phyloP scores from a whole-genome alignment of 2,888 invertebrate genomes.

The Meganola albula region DNA sequence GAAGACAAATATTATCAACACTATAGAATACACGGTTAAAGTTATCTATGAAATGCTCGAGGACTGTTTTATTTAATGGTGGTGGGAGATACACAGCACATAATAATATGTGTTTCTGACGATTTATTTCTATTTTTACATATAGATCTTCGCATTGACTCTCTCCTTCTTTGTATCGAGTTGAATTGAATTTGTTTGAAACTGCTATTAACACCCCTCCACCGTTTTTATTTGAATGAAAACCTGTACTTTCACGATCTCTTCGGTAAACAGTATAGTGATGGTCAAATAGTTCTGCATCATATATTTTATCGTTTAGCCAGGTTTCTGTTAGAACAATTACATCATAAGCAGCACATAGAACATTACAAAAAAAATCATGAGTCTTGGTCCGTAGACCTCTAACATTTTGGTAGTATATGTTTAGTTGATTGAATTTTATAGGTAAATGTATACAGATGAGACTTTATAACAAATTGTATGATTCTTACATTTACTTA shows the following conservation, averaged over 20 bases:
- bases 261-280: background rate
- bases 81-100: background rate
- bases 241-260: background rate
- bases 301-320: background rate
- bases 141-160: background rate
- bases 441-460: background rate
- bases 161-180: background rate
- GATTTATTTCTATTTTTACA: background rate
- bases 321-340: background rate
- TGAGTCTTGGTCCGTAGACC: background rate
- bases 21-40: too few relatives aligned
- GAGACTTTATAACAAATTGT: background rate
- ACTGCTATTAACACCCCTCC: constrained; percentile 3
- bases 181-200: background rate
- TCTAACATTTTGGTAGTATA: constrained; percentile 1
- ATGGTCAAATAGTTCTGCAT: background rate
- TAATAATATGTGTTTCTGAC: background rate
- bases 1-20: too few relatives aligned
- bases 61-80: background rate
- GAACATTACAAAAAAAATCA: background rate
- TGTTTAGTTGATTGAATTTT: background rate
- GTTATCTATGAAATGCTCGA: background rate
- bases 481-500: background rate
- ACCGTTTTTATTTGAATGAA: background rate
- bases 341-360: background rate